Evolutionary conservation across 1,140 invertebrate genomes (phyloP), one percentile per base, ranked within the genome.

Genomic region (Plectrocnemia conspersa): DNA sequence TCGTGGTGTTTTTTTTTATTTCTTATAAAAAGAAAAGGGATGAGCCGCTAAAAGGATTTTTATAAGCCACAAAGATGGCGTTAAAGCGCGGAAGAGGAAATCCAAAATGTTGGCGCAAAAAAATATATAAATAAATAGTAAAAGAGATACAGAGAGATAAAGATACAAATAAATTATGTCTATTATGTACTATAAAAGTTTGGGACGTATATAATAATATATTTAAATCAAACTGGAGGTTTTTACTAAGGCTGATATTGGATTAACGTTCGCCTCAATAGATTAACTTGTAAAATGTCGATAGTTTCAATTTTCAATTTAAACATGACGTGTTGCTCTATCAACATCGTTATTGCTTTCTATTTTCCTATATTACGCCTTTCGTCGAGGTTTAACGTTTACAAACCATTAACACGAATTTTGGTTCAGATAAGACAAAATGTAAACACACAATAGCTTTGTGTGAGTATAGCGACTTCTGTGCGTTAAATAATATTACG

Each of bases 11-110:
- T 23, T 45, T 45, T 42, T 35, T 45, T 45, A 45, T 45, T 45
- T 45, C 42, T 23, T 25, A 45, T 45, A 45, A 45, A 45, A 42
- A 45, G 29, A 16, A 24, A 24, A 47, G 13, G 32, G 45, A 47
- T 47, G 45, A 47, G 45, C 32, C 45, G 45, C 45, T 47, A 47
- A 47, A 47, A 47, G 45, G 45, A 47, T 47, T 47, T 47, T 47
- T 29, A 47, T 47, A 47, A 47, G 45, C 45, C 21, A 41, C 29
- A 24, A 19, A 18, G 13, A 32, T n/a, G n/a, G n/a, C n/a, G n/a
- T 25, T 13, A 21, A 19, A 32, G 15, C 19, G 11, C 11, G 16
- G 3, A 33, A 33, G 27, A 47, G 45, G 45, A 47, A 47, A 47
- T 33, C 29, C 45, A 24, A 47, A 47, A 47, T 47, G 45, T 47